Evolutionary conservation across 2,113 vertebrate species (phyloP).

Genomic region (Burhinus bistriatus): DNA sequence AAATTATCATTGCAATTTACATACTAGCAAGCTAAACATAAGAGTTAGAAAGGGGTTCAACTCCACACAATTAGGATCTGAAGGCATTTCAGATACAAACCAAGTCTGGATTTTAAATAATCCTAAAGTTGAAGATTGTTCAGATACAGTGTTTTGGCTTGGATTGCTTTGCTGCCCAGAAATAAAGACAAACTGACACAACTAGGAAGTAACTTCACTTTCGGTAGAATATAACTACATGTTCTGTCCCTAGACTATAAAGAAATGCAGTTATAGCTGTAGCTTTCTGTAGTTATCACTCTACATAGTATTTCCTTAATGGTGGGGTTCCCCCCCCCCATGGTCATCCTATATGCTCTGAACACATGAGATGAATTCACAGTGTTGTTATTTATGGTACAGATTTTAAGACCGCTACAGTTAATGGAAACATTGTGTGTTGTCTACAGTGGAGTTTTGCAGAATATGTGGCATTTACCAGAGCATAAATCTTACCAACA

Average conservation of each 20-base stretch:
- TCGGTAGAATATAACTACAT: not conserved
- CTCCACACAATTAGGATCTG: not conserved
- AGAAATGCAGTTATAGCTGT: not conserved
- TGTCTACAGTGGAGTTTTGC: not conserved
- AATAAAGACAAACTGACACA: not conserved
- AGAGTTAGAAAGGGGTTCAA: not conserved
- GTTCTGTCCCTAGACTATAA: not conserved
- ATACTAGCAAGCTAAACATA: not conserved
- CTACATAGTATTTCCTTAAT: not conserved
- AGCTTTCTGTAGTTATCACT: not conserved
- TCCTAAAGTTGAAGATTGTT: not conserved
- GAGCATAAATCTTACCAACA: not conserved
- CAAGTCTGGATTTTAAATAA: not conserved
- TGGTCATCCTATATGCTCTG: not conserved
- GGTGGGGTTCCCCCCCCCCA: not conserved
- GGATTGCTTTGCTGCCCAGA: not conserved
- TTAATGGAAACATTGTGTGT: not conserved
- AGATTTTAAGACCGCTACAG: not conserved
- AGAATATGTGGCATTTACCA: not conserved
- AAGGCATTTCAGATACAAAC: not conserved
- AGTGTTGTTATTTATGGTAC: constrained; percentile 12
- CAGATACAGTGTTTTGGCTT: not conserved
- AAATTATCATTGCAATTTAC: not conserved
- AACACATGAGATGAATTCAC: not conserved
- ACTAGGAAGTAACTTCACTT: not conserved